Evolutionary conservation across 2,888 invertebrate species (phyloP), one percentile per base, ranked within the genome.

Genomic region (Hesperia comma): DNA sequence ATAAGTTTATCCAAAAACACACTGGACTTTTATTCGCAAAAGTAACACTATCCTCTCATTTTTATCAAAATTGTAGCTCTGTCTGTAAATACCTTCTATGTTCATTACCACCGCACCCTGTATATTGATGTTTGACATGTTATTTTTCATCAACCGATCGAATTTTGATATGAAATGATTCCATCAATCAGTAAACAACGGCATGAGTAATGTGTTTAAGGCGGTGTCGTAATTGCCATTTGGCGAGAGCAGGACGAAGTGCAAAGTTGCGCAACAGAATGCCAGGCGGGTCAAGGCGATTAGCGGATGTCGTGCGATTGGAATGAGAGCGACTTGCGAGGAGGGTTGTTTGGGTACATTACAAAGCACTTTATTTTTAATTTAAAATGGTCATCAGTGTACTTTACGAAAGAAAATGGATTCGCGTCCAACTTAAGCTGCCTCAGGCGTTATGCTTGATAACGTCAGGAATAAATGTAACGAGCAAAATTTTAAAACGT

Each of bases 261-360:
- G 74, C 68, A 70, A 60, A 19, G 68, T 77, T 76, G 68, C 72
- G 74, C 70, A 70, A 75, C 69, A 61, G 73, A 75, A 77, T 75
- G 72, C 69, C 72, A 69, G 7, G 32, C 70, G 63, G 74, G 78
- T 77, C 78, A 78, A 78, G 78, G 77, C 61, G 67, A 61, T 19
- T 67, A 55, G 51, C 63, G 66, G 70, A 71, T 70, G 68, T 67
- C 63, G 68, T 68, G 60, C 66, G 49, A 60, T 55, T 56, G 60
- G 53, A 49, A 15, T 51, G 33, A 26, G 19, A 46, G 43, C 43
- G n/a, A 49, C 19, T 19, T 49, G 49, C 12, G 49, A 0, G 49
- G 49, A 10, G 19, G 49, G 49, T 49, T 49, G 46, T 46, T 15
- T 8, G 12, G 10, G 12, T 37, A 37, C 37, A 37, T 10, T 37